These are phyloP conservation scores for Corticium candelabrum DNA, from an alignment of 37 sponge, comb jelly and placozoan species.

Conservation along the genomic window DNA sequence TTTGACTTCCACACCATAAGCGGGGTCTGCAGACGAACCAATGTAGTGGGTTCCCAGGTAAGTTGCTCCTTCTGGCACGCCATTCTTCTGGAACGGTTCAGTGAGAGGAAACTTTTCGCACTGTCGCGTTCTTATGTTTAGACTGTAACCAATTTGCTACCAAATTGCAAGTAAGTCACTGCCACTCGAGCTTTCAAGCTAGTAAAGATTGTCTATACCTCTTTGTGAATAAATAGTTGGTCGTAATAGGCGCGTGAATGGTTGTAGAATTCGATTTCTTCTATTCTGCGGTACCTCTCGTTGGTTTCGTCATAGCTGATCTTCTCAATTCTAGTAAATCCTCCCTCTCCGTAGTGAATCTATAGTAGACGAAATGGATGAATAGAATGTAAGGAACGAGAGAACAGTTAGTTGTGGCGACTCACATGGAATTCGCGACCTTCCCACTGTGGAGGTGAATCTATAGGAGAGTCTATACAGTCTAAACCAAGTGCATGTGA, in stretches of 20 bases:
- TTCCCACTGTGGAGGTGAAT: neutral
- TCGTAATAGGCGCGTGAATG: conserved; percentile 15
- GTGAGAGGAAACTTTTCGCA: conserved; percentile 12
- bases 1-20: conserved; percentile 19
- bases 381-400: neutral
- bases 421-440: neutral
- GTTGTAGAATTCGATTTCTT: conserved; percentile 2
- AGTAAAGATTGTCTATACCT: neutral
- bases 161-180: neutral
- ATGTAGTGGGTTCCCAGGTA: conserved; percentile 19
- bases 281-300: neutral
- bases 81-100: conserved; percentile 29
- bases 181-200: neutral
- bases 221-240: conserved; percentile 13
- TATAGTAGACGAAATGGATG: neutral
- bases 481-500: too few relatives aligned
- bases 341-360: neutral
- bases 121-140: neutral
- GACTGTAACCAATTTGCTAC: conserved; percentile 16
- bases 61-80: conserved; percentile 26
- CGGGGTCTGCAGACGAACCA: conserved; percentile 21
- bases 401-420: neutral
- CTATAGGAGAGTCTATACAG: too few relatives aligned
- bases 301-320: conserved; percentile 24
- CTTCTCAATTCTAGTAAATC: neutral